Evolutionary conservation across 1,140 invertebrate genomes (phyloP), one percentile per base, ranked within the genome.

Genomic region (Nixonia krombeini): DNA sequence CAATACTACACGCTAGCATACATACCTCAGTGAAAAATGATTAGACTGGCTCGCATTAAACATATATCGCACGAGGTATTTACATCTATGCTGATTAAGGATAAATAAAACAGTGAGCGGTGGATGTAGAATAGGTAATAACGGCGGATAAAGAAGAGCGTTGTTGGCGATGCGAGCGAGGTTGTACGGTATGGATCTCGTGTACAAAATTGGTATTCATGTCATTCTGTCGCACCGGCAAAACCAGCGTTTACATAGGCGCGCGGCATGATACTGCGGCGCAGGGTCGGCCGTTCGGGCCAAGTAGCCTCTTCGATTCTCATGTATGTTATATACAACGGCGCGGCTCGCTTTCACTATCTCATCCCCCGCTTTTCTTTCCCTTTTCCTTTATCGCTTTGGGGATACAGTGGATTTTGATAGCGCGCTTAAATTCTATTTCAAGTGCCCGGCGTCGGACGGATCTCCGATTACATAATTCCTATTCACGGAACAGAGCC

Each of bases 281-380:
- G 13, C 6, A 4, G 42, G 49, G 46, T 47, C 25, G 38, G 56
- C 53, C 45, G 55, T 59, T 66, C 41, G 23, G 17, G 15, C 46
- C 56, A 67, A 67, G 64, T 61, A 56, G 56, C 56, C 51, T 61
- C 64, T 67, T 67, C 64, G 64, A 67, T 56, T 67, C 64, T 67
- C 50, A 67, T 67, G 56, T 67, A 67, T 67, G 61, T 67, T 67
- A 45, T 56, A 67, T 66, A 57, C 51, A 58, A 50, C 56, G 53
- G 45, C 44, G 50, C 56, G 53, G 45, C 44, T 56, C 56, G 56
- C 64, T 61, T 67, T 67, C 46, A 67, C 31, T 51, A 55, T 49
- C n/a, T n/a, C 52, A 18, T 45, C 35, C 45, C 18, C 47, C 42
- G 33, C 52, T 51, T 38, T 58, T 58, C 31, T 45, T 29, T 40